phyloP scores from a whole-genome alignment of 2,797 vertebrate genomes.

The Acipenser transmontanus region DNA sequence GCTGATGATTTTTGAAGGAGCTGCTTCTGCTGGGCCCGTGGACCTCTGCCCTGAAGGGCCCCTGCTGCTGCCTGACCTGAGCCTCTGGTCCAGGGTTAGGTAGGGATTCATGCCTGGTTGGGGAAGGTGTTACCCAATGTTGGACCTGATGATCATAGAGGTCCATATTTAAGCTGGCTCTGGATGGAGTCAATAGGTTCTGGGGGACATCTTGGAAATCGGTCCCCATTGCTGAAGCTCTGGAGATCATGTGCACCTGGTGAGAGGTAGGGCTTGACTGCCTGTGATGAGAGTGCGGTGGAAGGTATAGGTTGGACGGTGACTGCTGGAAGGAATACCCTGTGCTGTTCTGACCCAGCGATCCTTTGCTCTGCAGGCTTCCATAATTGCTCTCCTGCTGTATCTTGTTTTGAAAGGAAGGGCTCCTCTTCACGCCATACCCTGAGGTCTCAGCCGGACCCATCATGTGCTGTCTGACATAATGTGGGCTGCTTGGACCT shows the following conservation, averaged over 20 bases:
- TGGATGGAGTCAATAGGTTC: constrained; percentile 72
- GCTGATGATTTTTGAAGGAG: constrained; percentile 85
- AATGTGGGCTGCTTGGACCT: constrained; percentile 66
- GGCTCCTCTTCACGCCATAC: constrained; percentile 83
- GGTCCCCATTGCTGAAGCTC: constrained; percentile 62
- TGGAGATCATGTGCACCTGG: constrained; percentile 77
- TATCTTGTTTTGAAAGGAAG: constrained; percentile 92
- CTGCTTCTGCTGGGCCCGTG: constrained; percentile 81
- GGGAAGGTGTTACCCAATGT: constrained; percentile 68
- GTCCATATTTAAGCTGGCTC: constrained; percentile 86
- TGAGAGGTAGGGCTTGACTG: constrained; percentile 82
- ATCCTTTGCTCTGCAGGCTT: constrained; percentile 73
- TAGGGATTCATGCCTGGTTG: constrained; percentile 25
- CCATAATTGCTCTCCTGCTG: constrained; percentile 71
- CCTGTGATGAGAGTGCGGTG: constrained; percentile 77
- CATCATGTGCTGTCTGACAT: constrained; percentile 74
- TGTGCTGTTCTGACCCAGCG: constrained; percentile 61
- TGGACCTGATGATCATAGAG: constrained; percentile 72
- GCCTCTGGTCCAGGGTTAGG: constrained; percentile 47
- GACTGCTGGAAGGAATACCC: constrained; percentile 62
- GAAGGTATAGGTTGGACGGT: constrained; percentile 65
- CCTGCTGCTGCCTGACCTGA: constrained; percentile 67
- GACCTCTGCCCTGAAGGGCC: constrained; percentile 77
- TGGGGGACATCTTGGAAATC: constrained; percentile 82
- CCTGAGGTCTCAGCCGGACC: constrained; percentile 61